Percentiles rank a stretch among this genome's conserved stretches.
phyloP scores from a whole-genome alignment of 2,888 invertebrate genomes.

The Heliconius ismenius region DNA sequence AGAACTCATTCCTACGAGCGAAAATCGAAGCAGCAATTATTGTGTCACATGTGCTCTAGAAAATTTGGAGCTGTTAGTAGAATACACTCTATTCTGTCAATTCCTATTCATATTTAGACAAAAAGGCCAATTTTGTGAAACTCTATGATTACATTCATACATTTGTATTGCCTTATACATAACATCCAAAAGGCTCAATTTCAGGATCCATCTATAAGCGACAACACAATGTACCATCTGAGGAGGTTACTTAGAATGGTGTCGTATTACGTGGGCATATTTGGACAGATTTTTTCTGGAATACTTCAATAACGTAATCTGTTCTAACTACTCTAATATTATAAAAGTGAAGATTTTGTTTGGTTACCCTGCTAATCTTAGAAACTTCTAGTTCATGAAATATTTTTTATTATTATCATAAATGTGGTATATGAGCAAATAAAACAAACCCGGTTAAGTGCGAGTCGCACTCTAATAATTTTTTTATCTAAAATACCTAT shows the following conservation, averaged over 20 bases:
- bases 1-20: background rate
- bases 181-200: background rate
- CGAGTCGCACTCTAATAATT: no score
- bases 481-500: no score
- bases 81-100: background rate
- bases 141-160: slow-evolving; percentile 5
- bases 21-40: background rate
- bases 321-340: no score
- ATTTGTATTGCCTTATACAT: slow-evolving; percentile 13
- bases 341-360: background rate
- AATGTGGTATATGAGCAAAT: no score
- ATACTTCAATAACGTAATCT: background rate
- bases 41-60: background rate
- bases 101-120: background rate
- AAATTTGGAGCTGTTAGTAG: background rate
- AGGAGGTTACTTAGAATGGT: background rate
- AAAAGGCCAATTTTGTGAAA: slow-evolving; percentile 1
- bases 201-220: background rate
- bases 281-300: background rate
- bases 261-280: slow-evolving; percentile 9
- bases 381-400: background rate
- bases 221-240: slow-evolving; percentile 7
- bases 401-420: no score
- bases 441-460: no score
- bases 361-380: background rate